phyloP scores from a whole-genome alignment of 2,797 vertebrate genomes.

The Phoxinus dragarum region DNA sequence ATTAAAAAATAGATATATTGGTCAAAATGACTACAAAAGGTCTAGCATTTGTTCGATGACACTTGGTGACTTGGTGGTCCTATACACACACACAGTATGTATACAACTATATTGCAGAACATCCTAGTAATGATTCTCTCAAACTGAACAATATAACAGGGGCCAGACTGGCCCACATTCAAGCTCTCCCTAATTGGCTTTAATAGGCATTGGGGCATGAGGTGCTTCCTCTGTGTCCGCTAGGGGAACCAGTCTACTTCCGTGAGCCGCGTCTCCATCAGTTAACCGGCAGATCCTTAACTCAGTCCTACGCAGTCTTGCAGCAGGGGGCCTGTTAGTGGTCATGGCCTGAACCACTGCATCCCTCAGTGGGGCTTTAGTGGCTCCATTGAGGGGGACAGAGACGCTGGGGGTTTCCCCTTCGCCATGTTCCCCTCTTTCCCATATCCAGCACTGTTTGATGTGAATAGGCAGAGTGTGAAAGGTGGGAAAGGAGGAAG shows the following conservation, averaged over 20 bases:
- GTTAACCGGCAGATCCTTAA: slow-evolving; percentile 76
- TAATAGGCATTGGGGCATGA: slow-evolving; percentile 58
- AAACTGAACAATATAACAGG: background rate
- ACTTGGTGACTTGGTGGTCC: background rate
- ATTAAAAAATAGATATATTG: background rate
- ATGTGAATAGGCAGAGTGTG: slow-evolving; percentile 50
- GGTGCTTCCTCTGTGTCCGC: slow-evolving; percentile 66
- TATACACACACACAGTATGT: background rate
- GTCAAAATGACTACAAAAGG: background rate
- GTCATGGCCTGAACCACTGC: slow-evolving; percentile 59
- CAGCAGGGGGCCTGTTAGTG: slow-evolving; percentile 68
- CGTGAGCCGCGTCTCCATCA: slow-evolving; percentile 79
- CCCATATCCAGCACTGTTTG: slow-evolving; percentile 58
- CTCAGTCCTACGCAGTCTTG: slow-evolving; percentile 48
- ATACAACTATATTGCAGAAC: background rate
- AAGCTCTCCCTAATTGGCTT: slow-evolving; percentile 57
- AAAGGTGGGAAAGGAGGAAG: slow-evolving; percentile 54
- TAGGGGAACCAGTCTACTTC: slow-evolving; percentile 72
- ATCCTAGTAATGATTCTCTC: background rate
- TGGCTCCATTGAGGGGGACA: slow-evolving; percentile 37
- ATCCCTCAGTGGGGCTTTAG: slow-evolving; percentile 40
- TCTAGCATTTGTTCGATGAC: background rate
- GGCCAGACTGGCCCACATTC: slow-evolving; percentile 25
- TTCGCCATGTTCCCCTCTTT: slow-evolving; percentile 35
- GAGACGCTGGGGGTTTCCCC: slow-evolving; percentile 55